Evolutionary conservation across 1,140 invertebrate genomes (phyloP).

Genomic region (Campoletis sonorensis): DNA sequence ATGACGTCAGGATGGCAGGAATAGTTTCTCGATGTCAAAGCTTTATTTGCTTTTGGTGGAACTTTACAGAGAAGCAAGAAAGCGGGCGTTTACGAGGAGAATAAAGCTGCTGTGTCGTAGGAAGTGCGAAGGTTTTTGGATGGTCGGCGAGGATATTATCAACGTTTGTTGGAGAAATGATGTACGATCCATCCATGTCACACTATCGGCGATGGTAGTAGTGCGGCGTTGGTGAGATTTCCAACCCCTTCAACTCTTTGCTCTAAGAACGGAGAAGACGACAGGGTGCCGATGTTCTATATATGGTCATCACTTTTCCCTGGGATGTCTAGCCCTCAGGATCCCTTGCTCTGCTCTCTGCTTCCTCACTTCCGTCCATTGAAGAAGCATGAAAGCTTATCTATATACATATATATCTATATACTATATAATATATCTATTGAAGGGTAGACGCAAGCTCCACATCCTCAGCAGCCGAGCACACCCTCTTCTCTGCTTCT

Average conservation of each 20-base stretch:
- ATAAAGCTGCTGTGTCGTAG: background rate
- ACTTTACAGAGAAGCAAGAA: conserved; percentile 8
- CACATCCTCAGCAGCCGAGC: background rate
- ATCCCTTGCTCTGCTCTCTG: conserved; percentile 16
- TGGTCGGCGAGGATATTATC: conserved; percentile 54
- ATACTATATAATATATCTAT: too few species aligned
- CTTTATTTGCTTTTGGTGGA: background rate
- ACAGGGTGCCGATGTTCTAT: background rate
- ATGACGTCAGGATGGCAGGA: background rate
- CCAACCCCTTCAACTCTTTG: conserved; percentile 62
- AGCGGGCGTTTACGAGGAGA: conserved; percentile 30
- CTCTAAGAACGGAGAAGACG: background rate
- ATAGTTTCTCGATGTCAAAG: background rate
- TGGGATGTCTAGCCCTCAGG: background rate
- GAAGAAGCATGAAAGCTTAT: conserved; percentile 4
- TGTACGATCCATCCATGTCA: conserved; percentile 68
- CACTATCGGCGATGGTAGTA: conserved; percentile 26
- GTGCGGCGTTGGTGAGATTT: conserved; percentile 63
- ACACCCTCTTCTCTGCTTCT: conserved; percentile 6
- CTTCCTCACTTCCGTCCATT: conserved; percentile 4
- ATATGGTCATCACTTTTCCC: background rate
- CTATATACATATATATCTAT: background rate
- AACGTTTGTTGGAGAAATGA: conserved; percentile 64
- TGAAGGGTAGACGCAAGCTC: background rate
- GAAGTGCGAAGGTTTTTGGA: conserved; percentile 53